These are phyloP conservation scores for Dendropsophus ebraccatus DNA, from an alignment of 2,113 vertebrate genomes.

Conservation along the genomic window DNA sequence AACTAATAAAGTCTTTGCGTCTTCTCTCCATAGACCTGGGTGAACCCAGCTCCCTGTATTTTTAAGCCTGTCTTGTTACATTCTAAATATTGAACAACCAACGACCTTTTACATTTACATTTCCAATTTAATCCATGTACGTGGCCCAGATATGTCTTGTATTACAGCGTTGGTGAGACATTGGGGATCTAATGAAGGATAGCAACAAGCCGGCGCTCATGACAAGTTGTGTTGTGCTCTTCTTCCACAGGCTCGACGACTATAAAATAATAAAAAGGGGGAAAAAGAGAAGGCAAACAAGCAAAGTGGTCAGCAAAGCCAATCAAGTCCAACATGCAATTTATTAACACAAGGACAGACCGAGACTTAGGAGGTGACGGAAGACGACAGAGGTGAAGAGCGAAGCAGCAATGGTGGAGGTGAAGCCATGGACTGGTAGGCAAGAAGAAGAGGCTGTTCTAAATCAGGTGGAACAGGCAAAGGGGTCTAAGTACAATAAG, in stretches of 20 bases:
- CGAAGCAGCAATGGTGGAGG: not conserved
- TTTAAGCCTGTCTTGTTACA: slow-evolving; percentile 9
- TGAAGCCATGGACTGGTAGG: not conserved
- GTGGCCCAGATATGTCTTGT: slow-evolving; percentile 45
- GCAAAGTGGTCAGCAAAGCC: slow-evolving; percentile 35
- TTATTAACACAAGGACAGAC: slow-evolving; percentile 49
- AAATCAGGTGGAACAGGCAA: not conserved
- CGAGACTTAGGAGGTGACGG: not conserved
- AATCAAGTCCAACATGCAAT: slow-evolving; percentile 57
- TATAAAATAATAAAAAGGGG: slow-evolving; percentile 33
- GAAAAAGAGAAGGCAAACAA: slow-evolving; percentile 20
- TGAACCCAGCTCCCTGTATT: slow-evolving; percentile 5
- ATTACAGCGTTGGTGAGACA: not conserved
- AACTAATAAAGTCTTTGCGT: not conserved
- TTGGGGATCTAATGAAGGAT: not conserved
- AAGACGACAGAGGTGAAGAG: slow-evolving; percentile 6
- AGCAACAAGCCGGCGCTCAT: not conserved
- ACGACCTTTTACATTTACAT: not conserved
- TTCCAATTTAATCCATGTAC: not conserved
- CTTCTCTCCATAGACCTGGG: slow-evolving; percentile 19
- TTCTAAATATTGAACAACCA: slow-evolving; percentile 13
- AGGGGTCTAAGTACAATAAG: no score
- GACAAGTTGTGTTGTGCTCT: slow-evolving; percentile 47
- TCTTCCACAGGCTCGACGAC: not conserved
- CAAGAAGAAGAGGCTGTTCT: not conserved